Conservation (phyloP, 2,888 invertebrate species). For the Mesorhabditis sp. region DNA sequence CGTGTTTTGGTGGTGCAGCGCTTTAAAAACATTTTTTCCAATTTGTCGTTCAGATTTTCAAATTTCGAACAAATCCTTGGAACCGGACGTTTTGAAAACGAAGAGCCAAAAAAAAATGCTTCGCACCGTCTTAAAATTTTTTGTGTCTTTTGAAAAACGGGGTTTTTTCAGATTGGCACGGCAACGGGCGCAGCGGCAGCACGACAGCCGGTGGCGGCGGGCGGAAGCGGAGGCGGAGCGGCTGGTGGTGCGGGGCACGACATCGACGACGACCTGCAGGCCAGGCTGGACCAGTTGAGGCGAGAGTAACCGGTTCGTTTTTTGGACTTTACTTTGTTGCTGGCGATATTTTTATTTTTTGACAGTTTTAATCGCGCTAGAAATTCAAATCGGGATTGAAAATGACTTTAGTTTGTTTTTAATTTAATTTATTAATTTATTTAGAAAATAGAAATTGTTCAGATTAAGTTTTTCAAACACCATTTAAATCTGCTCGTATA, state of each 20-base stretch:
- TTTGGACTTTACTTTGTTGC: no score
- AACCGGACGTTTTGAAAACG: neutral
- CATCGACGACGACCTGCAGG: slow-evolving; percentile 90
- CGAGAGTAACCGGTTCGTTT: slow-evolving; percentile 20
- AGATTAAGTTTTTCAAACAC: no score
- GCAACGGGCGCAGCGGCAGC: neutral
- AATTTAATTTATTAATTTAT: no score
- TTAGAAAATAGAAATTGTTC: no score
- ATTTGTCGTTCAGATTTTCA: neutral
- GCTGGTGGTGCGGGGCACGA: slow-evolving; percentile 59
- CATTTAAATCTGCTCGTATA: no score
- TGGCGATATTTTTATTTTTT: no score
- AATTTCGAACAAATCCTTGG: neutral
- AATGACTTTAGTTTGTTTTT: no score
- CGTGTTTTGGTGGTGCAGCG: neutral
- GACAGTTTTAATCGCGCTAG: no score
- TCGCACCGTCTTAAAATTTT: neutral
- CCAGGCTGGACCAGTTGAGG: slow-evolving; percentile 34
- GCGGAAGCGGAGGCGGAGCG: slow-evolving; percentile 25
- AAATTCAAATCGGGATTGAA: no score
- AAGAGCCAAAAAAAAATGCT: neutral
- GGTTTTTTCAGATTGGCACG: slow-evolving; percentile 20
- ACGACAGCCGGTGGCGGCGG: slow-evolving; percentile 57
- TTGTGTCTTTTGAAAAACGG: no score
- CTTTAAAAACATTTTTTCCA: neutral